These are phyloP conservation scores for Phymorhynchus buccinoides DNA, from an alignment of 1,140 invertebrate species.

Conservation along the genomic window DNA sequence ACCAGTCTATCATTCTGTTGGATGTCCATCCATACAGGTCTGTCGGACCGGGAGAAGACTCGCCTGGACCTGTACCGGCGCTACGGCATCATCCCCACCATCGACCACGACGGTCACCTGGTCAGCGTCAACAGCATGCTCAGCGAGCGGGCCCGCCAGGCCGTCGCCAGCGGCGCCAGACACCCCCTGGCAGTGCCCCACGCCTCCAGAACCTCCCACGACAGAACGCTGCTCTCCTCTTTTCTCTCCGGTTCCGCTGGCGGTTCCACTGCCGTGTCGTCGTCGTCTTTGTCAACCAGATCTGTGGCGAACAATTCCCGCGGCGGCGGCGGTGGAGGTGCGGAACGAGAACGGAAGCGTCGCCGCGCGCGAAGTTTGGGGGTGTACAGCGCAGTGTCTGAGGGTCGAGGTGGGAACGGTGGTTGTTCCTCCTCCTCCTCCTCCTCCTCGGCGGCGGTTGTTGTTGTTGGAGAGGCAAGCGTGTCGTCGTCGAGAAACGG, in stretches of 20 bases:
- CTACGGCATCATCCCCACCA: slow-evolving; percentile 55
- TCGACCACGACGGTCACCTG: slow-evolving; percentile 46
- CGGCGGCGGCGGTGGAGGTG: neutral
- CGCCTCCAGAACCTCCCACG: neutral
- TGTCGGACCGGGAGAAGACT: slow-evolving; percentile 49
- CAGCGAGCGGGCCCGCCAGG: slow-evolving; percentile 51
- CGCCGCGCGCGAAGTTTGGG: neutral
- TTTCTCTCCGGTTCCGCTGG: neutral
- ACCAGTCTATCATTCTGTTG: too few relatives aligned
- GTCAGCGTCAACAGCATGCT: slow-evolving; percentile 59
- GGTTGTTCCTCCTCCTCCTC: neutral
- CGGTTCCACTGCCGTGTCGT: neutral
- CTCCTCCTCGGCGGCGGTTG: neutral
- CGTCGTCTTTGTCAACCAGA: neutral
- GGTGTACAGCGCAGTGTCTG: too few relatives aligned
- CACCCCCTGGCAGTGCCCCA: slow-evolving; percentile 29
- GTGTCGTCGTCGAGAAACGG: neutral
- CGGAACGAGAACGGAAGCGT: neutral
- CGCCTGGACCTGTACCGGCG: slow-evolving; percentile 58
- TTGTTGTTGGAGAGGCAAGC: neutral
- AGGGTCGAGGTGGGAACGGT: neutral
- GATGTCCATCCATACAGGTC: slow-evolving; percentile 29
- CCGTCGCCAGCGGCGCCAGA: slow-evolving; percentile 33
- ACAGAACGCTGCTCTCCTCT: neutral
- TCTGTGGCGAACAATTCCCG: too few relatives aligned